Conservation (phyloP, 2,797 vertebrate species). For the Hylomyscus alleni region DNA sequence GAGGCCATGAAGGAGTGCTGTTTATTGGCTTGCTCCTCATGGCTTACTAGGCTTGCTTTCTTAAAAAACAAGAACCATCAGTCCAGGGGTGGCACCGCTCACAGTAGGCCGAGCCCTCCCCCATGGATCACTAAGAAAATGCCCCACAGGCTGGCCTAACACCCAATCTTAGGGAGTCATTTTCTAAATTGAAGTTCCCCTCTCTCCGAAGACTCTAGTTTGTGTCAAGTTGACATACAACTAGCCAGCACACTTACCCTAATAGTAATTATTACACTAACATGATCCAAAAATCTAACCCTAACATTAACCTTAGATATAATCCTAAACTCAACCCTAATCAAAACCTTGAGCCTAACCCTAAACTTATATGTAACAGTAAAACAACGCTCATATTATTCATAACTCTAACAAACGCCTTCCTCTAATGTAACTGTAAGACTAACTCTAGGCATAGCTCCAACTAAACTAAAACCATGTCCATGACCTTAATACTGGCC, state of each 20-base stretch:
- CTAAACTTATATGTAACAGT: neutral
- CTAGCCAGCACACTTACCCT: neutral
- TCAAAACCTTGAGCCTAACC: neutral
- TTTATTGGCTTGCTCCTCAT: neutral
- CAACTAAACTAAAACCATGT: neutral
- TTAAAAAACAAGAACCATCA: neutral
- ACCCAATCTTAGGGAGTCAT: neutral
- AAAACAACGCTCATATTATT: neutral
- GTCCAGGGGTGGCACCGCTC: neutral
- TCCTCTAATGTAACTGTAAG: neutral
- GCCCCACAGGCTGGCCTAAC: neutral
- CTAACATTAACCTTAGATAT: neutral
- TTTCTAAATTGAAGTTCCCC: neutral
- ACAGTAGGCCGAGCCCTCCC: neutral
- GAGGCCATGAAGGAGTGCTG: neutral
- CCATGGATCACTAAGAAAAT: neutral
- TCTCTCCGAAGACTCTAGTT: neutral
- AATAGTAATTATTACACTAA: neutral
- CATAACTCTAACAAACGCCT: neutral
- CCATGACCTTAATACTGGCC: neutral
- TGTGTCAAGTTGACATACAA: neutral
- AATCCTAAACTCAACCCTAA: neutral
- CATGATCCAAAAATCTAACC: neutral
- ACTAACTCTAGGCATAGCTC: neutral
- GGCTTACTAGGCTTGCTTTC: neutral